Evolutionary conservation across 2,888 invertebrate species (phyloP).

Genomic region (Nematopogon swammerdamellus): DNA sequence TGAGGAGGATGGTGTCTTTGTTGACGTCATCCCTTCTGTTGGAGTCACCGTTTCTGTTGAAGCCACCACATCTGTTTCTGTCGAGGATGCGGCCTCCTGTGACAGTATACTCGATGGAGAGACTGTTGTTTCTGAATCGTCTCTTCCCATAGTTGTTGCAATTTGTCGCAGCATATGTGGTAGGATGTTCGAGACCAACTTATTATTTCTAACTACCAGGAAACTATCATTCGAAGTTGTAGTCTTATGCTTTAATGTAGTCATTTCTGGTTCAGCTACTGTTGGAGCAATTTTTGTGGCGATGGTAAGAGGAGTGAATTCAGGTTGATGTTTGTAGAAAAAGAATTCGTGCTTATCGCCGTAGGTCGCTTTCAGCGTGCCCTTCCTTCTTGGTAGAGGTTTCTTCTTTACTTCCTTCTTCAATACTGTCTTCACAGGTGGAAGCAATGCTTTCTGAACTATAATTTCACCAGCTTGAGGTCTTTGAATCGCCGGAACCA

Average conservation of each 20-base stretch:
- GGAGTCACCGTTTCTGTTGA: too few relatives aligned
- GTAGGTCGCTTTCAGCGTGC: conserved; percentile 47
- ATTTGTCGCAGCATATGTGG: not conserved
- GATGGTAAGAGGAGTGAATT: not conserved
- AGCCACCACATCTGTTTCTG: too few relatives aligned
- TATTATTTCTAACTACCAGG: not conserved
- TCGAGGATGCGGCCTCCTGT: too few relatives aligned
- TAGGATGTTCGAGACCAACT: not conserved
- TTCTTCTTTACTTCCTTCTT: conserved; percentile 39
- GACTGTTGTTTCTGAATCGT: too few relatives aligned
- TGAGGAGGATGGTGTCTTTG: too few relatives aligned
- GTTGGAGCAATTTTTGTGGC: not conserved
- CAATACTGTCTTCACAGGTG: conserved; percentile 17
- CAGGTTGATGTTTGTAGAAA: not conserved
- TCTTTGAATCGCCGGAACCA: conserved; percentile 24
- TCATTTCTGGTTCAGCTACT: not conserved
- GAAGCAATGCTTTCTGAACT: conserved; percentile 24
- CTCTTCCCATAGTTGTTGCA: too few relatives aligned
- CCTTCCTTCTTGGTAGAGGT: conserved; percentile 37
- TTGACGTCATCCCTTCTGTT: too few relatives aligned
- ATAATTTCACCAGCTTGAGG: conserved; percentile 27
- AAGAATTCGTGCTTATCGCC: conserved; percentile 38
- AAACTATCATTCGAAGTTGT: not conserved
- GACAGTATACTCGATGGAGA: too few relatives aligned
- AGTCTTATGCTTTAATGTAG: not conserved